Evolutionary conservation across 2,113 vertebrate species (phyloP).

Genomic region (Bubo scandiacus): DNA sequence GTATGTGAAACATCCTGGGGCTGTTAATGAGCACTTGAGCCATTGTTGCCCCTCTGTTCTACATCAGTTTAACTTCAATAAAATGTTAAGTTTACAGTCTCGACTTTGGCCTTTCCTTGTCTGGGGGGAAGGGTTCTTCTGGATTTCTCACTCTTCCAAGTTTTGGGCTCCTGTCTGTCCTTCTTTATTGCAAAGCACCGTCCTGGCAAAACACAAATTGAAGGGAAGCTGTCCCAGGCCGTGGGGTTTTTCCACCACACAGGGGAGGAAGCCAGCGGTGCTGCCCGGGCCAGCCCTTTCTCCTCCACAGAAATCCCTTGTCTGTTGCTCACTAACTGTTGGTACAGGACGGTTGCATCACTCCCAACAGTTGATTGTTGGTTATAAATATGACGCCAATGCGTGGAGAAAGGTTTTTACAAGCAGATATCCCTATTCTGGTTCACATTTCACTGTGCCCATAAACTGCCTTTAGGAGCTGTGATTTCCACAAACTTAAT

Average conservation of each 20-base stretch:
- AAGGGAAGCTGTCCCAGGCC: background rate
- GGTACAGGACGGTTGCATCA: too few species aligned
- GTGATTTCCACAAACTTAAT: background rate
- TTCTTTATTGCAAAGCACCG: background rate
- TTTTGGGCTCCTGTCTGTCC: background rate
- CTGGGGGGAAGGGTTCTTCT: background rate
- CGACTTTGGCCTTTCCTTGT: background rate
- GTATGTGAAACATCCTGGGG: background rate
- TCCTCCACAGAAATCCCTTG: too few species aligned
- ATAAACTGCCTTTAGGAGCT: background rate
- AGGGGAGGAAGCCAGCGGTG: background rate
- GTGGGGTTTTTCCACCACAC: fast-evolving
- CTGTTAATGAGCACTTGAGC: background rate
- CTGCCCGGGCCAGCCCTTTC: background rate
- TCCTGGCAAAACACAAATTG: background rate
- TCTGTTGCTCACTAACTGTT: background rate
- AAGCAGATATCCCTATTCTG: background rate
- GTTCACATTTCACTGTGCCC: background rate
- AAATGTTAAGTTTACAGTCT: slow-evolving; percentile 68
- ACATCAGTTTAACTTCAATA: slow-evolving; percentile 72
- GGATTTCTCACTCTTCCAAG: too few species aligned
- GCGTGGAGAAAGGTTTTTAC: background rate
- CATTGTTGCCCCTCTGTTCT: slow-evolving; percentile 62
- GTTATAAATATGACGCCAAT: background rate
- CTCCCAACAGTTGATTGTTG: background rate